Evolutionary conservation across 2,888 invertebrate genomes (phyloP).

Genomic region (Tiphia femorata): DNA sequence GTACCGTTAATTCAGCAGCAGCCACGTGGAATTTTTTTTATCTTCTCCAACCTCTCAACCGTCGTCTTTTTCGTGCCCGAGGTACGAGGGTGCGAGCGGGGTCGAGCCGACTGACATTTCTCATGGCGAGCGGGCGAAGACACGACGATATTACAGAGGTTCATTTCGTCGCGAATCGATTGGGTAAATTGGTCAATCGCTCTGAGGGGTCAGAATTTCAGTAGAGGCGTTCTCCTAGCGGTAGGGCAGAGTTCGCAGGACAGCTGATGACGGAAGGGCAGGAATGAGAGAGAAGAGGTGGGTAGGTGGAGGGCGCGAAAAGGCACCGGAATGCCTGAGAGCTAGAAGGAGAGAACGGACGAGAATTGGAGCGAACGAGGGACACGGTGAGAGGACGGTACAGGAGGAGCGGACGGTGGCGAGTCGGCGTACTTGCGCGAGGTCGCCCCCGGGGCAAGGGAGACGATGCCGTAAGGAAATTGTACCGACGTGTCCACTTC

Average conservation of each 20-base stretch:
- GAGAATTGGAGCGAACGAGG: too few relatives aligned
- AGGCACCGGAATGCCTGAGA: neutral
- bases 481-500: constrained; percentile 69
- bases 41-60: too few relatives aligned
- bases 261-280: constrained; percentile 28
- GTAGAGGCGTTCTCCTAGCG: constrained; percentile 21
- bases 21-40: too few relatives aligned
- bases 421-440: neutral
- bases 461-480: constrained; percentile 65
- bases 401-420: neutral
- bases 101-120: too few relatives aligned
- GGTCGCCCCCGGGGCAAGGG: constrained; percentile 19
- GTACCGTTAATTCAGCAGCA: too few relatives aligned
- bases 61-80: too few relatives aligned
- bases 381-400: too few relatives aligned
- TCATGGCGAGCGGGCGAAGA: constrained; percentile 17
- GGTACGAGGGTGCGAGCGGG: neutral
- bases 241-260: too few relatives aligned
- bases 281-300: constrained; percentile 39
- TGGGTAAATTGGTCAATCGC: constrained; percentile 67
- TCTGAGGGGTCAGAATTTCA: constrained; percentile 55
- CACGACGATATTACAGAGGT: constrained; percentile 47
- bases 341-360: neutral
- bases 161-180: constrained; percentile 60
- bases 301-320: constrained; percentile 25